These are phyloP conservation scores for Onthophagus sagittarius DNA, from an alignment of 2,888 invertebrate species.

Conservation along the genomic window DNA sequence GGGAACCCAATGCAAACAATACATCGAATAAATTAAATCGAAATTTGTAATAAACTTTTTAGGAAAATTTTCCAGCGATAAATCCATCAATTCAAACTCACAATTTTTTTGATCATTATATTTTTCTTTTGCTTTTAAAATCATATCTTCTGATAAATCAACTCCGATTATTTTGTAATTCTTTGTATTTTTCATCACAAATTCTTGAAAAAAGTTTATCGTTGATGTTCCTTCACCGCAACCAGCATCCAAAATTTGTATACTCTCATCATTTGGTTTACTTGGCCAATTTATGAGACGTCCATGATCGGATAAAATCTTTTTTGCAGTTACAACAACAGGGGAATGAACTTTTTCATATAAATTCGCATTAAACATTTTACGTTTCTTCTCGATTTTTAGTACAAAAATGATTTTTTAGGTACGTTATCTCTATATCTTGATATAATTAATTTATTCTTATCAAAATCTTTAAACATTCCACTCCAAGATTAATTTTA, in stretches of 20 bases:
- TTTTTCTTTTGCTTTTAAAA: neutral
- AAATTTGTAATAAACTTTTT: neutral
- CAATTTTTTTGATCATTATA: neutral
- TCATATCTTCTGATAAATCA: neutral
- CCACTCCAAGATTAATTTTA: too few relatives aligned
- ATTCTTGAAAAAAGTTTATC: neutral
- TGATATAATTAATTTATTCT: too few relatives aligned
- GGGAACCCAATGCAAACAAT: neutral
- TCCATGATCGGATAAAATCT: neutral
- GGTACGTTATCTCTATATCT: too few relatives aligned
- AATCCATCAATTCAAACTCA: neutral
- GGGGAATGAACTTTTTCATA: neutral
- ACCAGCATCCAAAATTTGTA: neutral
- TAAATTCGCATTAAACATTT: neutral
- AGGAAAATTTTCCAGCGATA: neutral
- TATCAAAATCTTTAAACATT: too few relatives aligned
- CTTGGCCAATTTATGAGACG: neutral
- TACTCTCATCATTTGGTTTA: neutral
- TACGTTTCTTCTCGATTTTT: neutral
- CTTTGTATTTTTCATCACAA: neutral
- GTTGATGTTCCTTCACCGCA: neutral
- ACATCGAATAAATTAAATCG: neutral
- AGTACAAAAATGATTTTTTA: too few relatives aligned
- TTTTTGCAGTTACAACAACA: neutral
- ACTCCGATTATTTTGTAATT: neutral